Conservation (phyloP, 1,140 invertebrate species). For the Drosophila rufa region DNA sequence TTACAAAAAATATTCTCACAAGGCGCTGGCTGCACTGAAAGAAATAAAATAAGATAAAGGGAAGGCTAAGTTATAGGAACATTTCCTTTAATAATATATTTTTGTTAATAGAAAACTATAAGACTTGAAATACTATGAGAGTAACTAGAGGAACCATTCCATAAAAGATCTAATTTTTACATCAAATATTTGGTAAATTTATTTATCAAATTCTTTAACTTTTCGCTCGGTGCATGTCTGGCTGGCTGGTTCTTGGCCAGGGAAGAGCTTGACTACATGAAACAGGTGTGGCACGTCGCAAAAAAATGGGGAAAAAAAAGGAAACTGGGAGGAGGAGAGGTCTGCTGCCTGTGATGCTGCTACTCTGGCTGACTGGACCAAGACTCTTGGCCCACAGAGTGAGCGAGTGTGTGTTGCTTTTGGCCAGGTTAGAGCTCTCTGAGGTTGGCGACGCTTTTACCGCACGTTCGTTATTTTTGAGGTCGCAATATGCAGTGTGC, state of each 20-base stretch:
- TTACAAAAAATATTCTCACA: slow-evolving; percentile 65
- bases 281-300: slow-evolving; percentile 83
- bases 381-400: slow-evolving; percentile 58
- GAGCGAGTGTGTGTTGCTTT: slow-evolving; percentile 50
- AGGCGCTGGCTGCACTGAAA: slow-evolving; percentile 52
- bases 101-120: no score
- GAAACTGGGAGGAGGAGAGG: slow-evolving; percentile 63
- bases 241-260: slow-evolving; percentile 50
- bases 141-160: rapidly evolving
- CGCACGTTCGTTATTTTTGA: slow-evolving; percentile 84
- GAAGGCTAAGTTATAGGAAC: no score
- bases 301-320: slow-evolving; percentile 27
- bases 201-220: neutral
- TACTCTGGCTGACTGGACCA: slow-evolving; percentile 65
- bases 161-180: neutral
- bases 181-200: neutral
- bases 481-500: slow-evolving; percentile 76
- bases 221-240: slow-evolving; percentile 30
- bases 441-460: slow-evolving; percentile 83
- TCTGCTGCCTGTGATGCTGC: slow-evolving; percentile 53
- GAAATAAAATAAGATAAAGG: neutral
- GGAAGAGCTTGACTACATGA: slow-evolving; percentile 75
- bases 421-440: slow-evolving; percentile 48
- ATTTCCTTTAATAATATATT: no score
- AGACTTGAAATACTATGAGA: no score